Percentiles rank a stretch among this genome's conserved stretches.
Conservation (phyloP, 2,113 vertebrate species). For the Hyla sarda region DNA sequence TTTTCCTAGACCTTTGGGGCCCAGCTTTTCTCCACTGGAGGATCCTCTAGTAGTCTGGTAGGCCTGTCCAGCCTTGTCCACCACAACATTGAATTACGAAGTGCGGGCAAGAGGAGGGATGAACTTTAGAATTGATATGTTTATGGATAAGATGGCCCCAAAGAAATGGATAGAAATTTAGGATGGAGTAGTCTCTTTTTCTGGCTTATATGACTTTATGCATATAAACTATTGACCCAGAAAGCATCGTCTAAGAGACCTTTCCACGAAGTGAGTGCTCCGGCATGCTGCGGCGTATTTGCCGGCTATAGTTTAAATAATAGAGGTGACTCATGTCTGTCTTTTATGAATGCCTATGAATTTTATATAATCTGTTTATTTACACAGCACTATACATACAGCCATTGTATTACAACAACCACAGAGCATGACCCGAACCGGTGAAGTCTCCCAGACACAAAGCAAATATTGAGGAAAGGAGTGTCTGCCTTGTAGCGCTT, state of each 20-base stretch:
- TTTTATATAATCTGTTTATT: constrained; percentile 1
- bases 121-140: too few relatives aligned
- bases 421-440: background rate
- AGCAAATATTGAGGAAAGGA: constrained; percentile 38
- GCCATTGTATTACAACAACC: constrained; percentile 14
- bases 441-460: background rate
- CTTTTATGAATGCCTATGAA: background rate
- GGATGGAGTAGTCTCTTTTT: background rate
- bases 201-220: background rate
- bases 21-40: too few relatives aligned
- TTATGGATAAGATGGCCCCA: background rate
- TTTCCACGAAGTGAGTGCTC: background rate
- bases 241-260: background rate
- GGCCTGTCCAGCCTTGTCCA: too few relatives aligned
- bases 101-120: too few relatives aligned
- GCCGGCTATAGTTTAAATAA: background rate
- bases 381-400: constrained; percentile 15
- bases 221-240: constrained; percentile 16
- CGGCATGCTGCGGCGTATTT: background rate
- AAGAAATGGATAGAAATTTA: too few relatives aligned
- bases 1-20: too few relatives aligned
- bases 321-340: background rate
- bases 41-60: too few relatives aligned
- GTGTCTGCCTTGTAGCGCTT: background rate
- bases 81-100: too few relatives aligned